Conservation (phyloP, 1,140 invertebrate species). For the Magallana ariakensis region DNA sequence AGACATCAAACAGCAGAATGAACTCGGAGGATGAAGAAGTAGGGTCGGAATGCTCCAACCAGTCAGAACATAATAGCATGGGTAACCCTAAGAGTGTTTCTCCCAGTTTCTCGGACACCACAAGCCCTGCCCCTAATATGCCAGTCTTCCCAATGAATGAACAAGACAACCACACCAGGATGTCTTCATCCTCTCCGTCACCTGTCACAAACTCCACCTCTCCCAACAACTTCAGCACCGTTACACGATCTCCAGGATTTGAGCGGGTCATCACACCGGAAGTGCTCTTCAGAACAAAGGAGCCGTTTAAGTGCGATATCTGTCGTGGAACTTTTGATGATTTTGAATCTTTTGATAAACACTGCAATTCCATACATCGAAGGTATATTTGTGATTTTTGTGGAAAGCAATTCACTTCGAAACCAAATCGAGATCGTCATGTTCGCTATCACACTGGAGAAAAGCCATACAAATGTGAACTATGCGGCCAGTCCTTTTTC, state of each 20-base stretch:
- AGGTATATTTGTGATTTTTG: conserved; percentile 74
- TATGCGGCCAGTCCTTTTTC: conserved; percentile 72
- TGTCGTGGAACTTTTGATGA: conserved; percentile 64
- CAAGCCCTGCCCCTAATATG: not conserved
- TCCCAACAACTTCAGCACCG: conserved; percentile 17
- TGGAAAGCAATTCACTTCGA: conserved; percentile 74
- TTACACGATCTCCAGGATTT: conserved; percentile 60
- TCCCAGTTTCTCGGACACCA: conserved; percentile 2
- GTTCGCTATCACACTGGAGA: conserved; percentile 76
- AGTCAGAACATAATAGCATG: conserved; percentile 35
- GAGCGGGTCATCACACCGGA: conserved; percentile 69
- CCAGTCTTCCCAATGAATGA: conserved; percentile 45
- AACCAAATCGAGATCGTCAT: conserved; percentile 76
- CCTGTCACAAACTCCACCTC: not conserved
- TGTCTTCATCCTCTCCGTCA: not conserved
- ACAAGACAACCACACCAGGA: not conserved
- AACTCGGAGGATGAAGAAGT: conserved; percentile 23
- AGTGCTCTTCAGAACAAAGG: conserved; percentile 63
- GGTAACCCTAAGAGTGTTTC: conserved; percentile 22
- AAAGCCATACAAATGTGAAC: conserved; percentile 73
- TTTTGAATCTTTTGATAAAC: conserved; percentile 69
- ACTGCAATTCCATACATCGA: conserved; percentile 66
- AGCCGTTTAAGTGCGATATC: conserved; percentile 63
- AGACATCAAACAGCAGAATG: not conserved
- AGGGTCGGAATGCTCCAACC: conserved; percentile 18